Evolutionary conservation across 1,140 invertebrate genomes (phyloP).

Genomic region (Melipona quadrifasciata): DNA sequence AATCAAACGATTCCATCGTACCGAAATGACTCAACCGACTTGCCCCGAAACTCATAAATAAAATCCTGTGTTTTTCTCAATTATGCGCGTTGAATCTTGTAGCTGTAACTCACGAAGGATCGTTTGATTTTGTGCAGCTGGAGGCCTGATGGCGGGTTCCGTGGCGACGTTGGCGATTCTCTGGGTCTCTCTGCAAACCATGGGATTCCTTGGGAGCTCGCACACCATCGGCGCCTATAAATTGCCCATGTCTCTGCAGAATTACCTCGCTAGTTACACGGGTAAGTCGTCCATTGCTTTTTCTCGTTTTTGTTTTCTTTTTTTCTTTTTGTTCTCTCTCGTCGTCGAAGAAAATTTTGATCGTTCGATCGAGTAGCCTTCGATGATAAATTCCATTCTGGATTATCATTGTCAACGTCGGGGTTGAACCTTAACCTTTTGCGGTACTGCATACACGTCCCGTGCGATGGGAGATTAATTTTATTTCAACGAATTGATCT

Average conservation of each 20-base stretch:
- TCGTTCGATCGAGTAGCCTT: neutral
- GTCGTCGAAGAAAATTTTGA: neutral
- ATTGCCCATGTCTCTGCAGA: constrained; percentile 66
- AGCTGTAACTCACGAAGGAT: neutral
- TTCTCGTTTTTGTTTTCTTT: neutral
- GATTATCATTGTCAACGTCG: neutral
- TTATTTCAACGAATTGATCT: too few species aligned
- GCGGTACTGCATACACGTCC: too few species aligned
- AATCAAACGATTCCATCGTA: too few species aligned
- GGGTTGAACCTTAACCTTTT: too few species aligned
- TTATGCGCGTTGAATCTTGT: neutral
- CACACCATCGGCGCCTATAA: constrained; percentile 68
- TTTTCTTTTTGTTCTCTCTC: neutral
- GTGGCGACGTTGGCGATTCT: constrained; percentile 75
- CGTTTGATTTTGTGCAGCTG: constrained; percentile 69
- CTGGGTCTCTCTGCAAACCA: constrained; percentile 74
- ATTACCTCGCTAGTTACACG: constrained; percentile 59
- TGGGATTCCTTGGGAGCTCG: constrained; percentile 72
- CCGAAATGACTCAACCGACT: neutral
- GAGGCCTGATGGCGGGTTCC: constrained; percentile 77
- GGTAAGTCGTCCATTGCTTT: constrained; percentile 32
- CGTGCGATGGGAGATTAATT: too few species aligned
- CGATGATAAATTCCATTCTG: neutral
- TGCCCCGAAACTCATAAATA: neutral
- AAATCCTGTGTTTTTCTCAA: neutral